phyloP scores from a whole-genome alignment of 2,797 vertebrate genomes.

The Semaprochilodus insignis region DNA sequence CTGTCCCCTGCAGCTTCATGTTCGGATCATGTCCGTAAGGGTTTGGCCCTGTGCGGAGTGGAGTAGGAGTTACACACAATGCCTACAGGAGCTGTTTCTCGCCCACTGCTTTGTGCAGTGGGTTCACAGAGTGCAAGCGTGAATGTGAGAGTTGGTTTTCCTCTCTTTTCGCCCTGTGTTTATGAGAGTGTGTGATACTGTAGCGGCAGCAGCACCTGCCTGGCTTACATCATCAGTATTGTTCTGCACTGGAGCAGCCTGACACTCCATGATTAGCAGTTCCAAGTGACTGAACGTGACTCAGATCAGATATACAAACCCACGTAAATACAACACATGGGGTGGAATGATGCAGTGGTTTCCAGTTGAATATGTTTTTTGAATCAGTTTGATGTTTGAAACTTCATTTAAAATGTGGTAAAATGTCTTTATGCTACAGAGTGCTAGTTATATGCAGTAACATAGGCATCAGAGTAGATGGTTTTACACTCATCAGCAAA shows the following conservation, averaged over 20 bases:
- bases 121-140: conserved; percentile 4
- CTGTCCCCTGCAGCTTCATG: neutral
- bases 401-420: no score
- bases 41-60: neutral
- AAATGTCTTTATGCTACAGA: no score
- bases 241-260: conserved; percentile 25
- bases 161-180: neutral
- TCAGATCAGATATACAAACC: neutral
- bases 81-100: neutral
- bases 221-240: conserved; percentile 37
- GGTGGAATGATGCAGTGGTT: neutral
- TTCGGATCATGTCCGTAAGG: neutral
- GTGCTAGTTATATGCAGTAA: no score
- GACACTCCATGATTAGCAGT: neutral
- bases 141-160: neutral
- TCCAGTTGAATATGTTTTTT: no score
- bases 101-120: conserved; percentile 2
- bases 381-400: no score
- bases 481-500: no score
- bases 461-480: no score
- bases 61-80: conserved; percentile 28
- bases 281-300: neutral
- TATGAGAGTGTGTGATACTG: neutral
- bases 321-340: neutral
- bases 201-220: conserved; percentile 31